Conservation (phyloP, 2,113 vertebrate genomes). For the Alosa alosa region DNA sequence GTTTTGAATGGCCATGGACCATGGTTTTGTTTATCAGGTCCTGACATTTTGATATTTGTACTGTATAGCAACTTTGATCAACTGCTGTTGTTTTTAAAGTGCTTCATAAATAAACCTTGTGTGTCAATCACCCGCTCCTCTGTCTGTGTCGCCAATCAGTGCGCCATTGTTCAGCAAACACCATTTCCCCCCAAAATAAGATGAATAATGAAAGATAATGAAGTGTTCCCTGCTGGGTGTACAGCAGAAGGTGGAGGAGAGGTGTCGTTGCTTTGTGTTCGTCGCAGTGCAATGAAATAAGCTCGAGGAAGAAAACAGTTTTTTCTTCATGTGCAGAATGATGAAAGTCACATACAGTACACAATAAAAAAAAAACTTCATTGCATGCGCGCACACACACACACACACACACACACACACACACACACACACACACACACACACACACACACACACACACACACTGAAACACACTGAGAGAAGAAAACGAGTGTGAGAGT, state of each 20-base stretch:
- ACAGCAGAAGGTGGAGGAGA: neutral
- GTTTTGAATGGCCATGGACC: no score
- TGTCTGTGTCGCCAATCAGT: conserved; percentile 55
- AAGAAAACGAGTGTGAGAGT: neutral
- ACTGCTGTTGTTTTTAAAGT: no score
- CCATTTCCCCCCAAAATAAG: conserved; percentile 57
- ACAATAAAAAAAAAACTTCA: neutral
- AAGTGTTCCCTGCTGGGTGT: conserved; percentile 39
- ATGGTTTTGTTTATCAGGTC: no score
- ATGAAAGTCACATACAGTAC: neutral
- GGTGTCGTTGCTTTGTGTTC: neutral
- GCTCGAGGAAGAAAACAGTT: no score
- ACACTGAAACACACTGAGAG: neutral
- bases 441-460: neutral
- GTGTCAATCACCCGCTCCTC: conserved; percentile 60
- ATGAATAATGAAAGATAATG: conserved; percentile 62
- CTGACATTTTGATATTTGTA: no score
- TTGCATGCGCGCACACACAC: no score
- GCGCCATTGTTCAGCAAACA: conserved; percentile 67
- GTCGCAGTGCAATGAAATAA: no score
- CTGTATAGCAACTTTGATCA: no score
- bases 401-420: neutral
- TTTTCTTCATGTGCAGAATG: neutral
- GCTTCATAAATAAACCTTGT: conserved; percentile 26
- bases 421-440: neutral